Conservation (phyloP, 2,888 invertebrate genomes). For the Seira ritae region DNA sequence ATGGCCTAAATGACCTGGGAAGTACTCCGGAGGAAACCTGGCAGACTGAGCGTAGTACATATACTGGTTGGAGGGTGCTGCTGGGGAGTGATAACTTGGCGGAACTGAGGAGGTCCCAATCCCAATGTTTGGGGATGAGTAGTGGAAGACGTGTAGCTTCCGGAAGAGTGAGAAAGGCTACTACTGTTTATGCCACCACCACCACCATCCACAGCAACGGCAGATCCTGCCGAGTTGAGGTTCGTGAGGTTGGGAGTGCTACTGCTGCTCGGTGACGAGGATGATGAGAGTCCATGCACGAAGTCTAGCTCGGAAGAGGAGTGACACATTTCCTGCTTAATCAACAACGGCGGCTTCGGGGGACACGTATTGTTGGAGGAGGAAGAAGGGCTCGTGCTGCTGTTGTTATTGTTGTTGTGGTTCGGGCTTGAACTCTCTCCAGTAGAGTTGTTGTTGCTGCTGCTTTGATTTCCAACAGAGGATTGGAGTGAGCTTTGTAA, state of each 20-base stretch:
- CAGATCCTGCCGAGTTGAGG: conserved; percentile 33
- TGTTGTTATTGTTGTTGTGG: too few species aligned
- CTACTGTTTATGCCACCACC: too few species aligned
- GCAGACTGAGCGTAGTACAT: conserved; percentile 26
- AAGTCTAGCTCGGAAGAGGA: conserved; percentile 54
- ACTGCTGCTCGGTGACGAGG: conserved; percentile 36
- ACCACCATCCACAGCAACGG: conserved; percentile 49
- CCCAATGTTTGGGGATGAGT: conserved; percentile 42
- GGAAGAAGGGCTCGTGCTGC: conserved; percentile 1
- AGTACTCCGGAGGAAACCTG: conserved; percentile 49
- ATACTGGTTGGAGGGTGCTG: background rate
- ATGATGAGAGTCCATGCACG: conserved; percentile 62
- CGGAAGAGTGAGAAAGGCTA: conserved; percentile 59
- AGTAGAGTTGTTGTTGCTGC: too few species aligned
- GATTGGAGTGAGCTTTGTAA: too few species aligned
- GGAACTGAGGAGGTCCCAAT: background rate
- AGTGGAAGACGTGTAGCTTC: conserved; percentile 61
- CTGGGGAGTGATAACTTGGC: background rate
- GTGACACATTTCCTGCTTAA: conserved; percentile 66
- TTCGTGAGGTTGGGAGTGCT: conserved; percentile 60
- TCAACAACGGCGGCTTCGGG: conserved; percentile 60
- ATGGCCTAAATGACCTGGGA: conserved; percentile 43
- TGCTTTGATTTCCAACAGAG: too few species aligned
- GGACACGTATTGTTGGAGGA: conserved; percentile 28
- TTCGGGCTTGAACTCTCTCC: too few species aligned